These are phyloP conservation scores for Eudemis profundana DNA, from an alignment of 2,888 invertebrate species.

Conservation along the genomic window DNA sequence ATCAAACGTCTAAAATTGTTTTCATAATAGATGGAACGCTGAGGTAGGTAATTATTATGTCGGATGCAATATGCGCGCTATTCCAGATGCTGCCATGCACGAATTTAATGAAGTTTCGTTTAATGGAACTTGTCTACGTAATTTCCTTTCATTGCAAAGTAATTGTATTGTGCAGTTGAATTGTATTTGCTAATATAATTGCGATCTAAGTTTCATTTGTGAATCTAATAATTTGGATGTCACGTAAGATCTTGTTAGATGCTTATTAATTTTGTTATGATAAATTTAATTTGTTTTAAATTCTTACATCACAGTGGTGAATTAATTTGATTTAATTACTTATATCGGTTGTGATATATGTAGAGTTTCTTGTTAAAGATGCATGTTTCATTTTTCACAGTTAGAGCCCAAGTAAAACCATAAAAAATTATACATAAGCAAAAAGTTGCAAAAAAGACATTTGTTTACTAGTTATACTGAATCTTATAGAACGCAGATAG, in stretches of 20 bases:
- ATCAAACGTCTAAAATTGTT: slow-evolving; percentile 28
- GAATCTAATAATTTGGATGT: not conserved
- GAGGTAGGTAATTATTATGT: slow-evolving; percentile 36
- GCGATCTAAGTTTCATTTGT: slow-evolving; percentile 25
- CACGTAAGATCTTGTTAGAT: not conserved
- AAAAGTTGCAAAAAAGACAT: too few species aligned
- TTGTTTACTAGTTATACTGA: too few species aligned
- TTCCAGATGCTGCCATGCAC: slow-evolving; percentile 24
- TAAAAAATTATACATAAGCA: too few species aligned
- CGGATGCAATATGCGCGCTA: slow-evolving; percentile 38
- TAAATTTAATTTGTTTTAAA: too few species aligned
- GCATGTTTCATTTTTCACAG: too few species aligned
- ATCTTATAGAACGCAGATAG: too few species aligned
- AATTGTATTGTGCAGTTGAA: slow-evolving; percentile 31
- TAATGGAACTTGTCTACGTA: slow-evolving; percentile 20
- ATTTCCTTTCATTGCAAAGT: slow-evolving; percentile 32
- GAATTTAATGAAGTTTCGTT: slow-evolving; percentile 38
- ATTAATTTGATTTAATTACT: too few species aligned
- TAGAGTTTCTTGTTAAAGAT: too few species aligned
- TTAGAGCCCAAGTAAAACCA: too few species aligned
- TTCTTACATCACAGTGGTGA: too few species aligned
- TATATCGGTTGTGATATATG: too few species aligned
- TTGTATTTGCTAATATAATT: slow-evolving; percentile 45
- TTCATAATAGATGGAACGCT: slow-evolving; percentile 26
- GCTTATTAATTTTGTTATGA: not conserved